Base-by-base conservation (phyloP, 2,888 invertebrate species). In the Antitype chi region DNA sequence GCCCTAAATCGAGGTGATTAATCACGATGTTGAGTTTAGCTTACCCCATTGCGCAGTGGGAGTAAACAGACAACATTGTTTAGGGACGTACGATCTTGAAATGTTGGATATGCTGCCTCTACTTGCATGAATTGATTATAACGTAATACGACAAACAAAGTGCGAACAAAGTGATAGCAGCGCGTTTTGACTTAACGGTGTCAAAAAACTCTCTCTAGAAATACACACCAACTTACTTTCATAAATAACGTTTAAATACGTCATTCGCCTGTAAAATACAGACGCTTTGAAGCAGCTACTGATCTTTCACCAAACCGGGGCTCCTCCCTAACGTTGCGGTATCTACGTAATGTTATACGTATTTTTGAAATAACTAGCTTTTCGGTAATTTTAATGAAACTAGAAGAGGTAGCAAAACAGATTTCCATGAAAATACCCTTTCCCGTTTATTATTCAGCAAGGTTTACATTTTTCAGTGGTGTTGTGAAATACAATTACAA, bases 1-100 rank as follows among this genome's bases (percentile, higher is more conserved):
- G 49, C 49, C 17, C 57, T 59, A 28, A 64, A 78, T 71, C 23
- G 13, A 66, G 53, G 84, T 66, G 74, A 83, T 83, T 66, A 78
- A 83, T 83, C 60, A 83, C 11, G 6, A 15, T 53, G 55, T 43
- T 62, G 55, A 49, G 59, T 71, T 75, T 67, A 72, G 17, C n/a
- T 63, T 59, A 43, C 15, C 4, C 52, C 52, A n/a, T 53, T 47
- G 55, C 28, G n/a, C 13, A 5, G 28, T 28, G 23, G 60, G 0
- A 7, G 52, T 38, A 55, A 85, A 76, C 55, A 85, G 43, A 53
- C 32, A 32, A 47, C 17, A 55, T 55, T 60, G 17, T 17, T 25
- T 47, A 23, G 28, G 32, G 15, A 13, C 17, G 23, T n/a, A 38
- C 8, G 38, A 43, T 25, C 15, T 17, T n/a, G 17, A 75, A 52